phyloP scores from a whole-genome alignment of 1,140 invertebrate genomes.

The Zeugodacus cucurbitae region DNA sequence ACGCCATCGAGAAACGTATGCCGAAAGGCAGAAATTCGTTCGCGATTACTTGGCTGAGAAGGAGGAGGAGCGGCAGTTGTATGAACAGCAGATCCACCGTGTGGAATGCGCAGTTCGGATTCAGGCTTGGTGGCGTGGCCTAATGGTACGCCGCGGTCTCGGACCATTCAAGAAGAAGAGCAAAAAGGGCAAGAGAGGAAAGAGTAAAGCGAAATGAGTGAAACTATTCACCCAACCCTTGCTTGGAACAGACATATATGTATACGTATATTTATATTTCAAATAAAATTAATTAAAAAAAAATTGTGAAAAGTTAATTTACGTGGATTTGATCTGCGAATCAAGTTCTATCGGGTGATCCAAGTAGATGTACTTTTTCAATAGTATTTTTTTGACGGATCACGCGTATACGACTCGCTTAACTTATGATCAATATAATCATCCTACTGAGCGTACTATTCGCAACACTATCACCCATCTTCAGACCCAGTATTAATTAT shows the following conservation, averaged over 20 bases:
- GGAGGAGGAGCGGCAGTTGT: conserved; percentile 54
- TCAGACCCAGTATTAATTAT: no score
- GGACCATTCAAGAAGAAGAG: conserved; percentile 74
- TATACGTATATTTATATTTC: neutral
- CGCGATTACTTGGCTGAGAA: conserved; percentile 55
- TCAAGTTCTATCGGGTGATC: no score
- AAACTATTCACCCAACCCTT: no score
- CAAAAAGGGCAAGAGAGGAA: conserved; percentile 67
- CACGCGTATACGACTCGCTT: no score
- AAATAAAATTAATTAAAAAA: no score
- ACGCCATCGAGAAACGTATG: conserved; percentile 52
- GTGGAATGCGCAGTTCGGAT: conserved; percentile 64
- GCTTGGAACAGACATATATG: neutral
- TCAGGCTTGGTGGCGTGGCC: conserved; percentile 75
- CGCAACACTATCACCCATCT: no score
- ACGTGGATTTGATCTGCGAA: no score
- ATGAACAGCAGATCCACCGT: conserved; percentile 56
- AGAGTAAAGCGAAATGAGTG: conserved; percentile 46
- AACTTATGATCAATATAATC: no score
- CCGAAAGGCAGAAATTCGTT: conserved; percentile 49
- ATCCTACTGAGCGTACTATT: no score
- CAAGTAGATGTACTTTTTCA: no score
- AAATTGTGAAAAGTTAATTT: no score
- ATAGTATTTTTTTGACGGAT: no score
- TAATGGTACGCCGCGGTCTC: conserved; percentile 74